Conservation (phyloP, 2,113 vertebrate species). For the Leptosomus discolor region DNA sequence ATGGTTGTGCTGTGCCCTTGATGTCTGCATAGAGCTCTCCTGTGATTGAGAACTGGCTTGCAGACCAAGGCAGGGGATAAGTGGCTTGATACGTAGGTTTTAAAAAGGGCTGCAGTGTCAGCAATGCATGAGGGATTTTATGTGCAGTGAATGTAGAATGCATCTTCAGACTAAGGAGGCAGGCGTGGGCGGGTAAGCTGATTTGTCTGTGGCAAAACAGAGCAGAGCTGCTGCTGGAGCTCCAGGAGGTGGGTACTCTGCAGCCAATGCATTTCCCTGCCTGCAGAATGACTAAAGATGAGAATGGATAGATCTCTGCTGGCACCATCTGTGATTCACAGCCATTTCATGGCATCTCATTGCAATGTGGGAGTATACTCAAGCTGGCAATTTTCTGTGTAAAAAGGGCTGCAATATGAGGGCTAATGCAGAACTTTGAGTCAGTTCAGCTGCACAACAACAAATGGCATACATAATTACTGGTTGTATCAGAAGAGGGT, state of each 20-base stretch:
- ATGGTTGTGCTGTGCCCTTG: background rate
- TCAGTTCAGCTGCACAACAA: conserved; percentile 2
- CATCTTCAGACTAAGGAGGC: background rate
- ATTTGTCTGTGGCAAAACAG: background rate
- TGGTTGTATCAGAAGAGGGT: background rate
- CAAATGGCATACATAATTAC: background rate
- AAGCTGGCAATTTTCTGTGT: conserved; percentile 25
- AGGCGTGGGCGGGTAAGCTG: background rate
- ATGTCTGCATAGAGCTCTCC: background rate
- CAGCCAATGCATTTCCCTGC: conserved; percentile 1
- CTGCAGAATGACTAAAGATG: conserved; percentile 52
- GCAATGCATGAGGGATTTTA: fast-evolving
- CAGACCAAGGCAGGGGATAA: background rate
- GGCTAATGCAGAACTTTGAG: conserved; percentile 29
- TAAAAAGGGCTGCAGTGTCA: background rate
- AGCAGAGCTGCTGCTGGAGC: background rate
- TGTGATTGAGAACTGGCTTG: background rate
- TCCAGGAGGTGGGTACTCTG: background rate
- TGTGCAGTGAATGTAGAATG: background rate
- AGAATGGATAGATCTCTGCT: conserved; percentile 33
- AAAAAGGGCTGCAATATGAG: background rate
- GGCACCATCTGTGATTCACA: conserved; percentile 58
- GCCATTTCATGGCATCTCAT: conserved; percentile 32
- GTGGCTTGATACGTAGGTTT: background rate
- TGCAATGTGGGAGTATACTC: conserved; percentile 48